A percentile compares a stretch with the other conserved stretches of the same genome.
These are phyloP conservation scores for Grantiella picta DNA, from an alignment of 2,113 vertebrate species.

Conservation along the genomic window DNA sequence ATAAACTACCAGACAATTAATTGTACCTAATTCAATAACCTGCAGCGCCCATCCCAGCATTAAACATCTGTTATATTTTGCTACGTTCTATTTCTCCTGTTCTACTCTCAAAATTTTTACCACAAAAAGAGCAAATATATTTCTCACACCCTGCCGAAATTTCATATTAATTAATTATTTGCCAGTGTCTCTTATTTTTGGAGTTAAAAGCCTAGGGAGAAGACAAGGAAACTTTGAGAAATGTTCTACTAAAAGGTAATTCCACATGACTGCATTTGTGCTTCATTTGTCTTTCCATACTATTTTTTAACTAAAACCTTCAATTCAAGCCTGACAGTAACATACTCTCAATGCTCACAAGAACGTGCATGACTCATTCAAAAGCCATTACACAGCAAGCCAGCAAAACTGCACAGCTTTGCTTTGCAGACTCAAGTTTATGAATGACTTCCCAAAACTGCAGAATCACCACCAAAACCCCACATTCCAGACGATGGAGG, in stretches of 20 bases:
- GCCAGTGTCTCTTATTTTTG: background rate
- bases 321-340: background rate
- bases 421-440: background rate
- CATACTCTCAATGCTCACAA: background rate
- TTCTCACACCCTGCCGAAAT: background rate
- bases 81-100: background rate
- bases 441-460: background rate
- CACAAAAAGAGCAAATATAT: background rate
- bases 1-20: background rate
- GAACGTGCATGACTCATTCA: background rate
- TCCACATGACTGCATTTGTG: conserved; percentile 2
- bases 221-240: background rate
- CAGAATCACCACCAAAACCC: background rate
- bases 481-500: background rate
- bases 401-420: background rate
- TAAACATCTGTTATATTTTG: background rate
- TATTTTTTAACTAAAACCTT: background rate
- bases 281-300: background rate
- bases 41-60: background rate
- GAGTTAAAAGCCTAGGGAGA: background rate
- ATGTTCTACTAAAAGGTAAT: background rate
- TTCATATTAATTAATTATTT: background rate
- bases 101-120: background rate
- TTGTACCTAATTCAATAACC: background rate
- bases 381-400: background rate